Percentiles rank a stretch among this genome's conserved stretches.
Evolutionary conservation across 2,113 vertebrate genomes (phyloP).

Genomic region (Pangasianodon gigas): DNA sequence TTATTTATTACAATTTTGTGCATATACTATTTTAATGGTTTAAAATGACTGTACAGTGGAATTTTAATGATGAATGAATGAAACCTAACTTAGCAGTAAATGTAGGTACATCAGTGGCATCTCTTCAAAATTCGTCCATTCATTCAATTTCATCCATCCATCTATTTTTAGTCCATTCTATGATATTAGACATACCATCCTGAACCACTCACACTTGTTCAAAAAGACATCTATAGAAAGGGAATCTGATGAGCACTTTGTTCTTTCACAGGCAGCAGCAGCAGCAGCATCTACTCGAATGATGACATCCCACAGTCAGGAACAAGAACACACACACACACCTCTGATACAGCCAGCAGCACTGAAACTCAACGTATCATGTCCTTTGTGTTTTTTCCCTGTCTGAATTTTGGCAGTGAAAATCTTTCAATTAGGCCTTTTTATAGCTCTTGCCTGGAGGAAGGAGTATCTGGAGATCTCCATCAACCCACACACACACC

Average conservation of each 20-base stretch:
- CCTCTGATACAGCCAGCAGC: conserved; percentile 27
- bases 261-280: conserved; percentile 30
- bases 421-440: conserved; percentile 52
- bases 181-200: not conserved
- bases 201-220: conserved; percentile 12
- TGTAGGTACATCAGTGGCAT: not conserved
- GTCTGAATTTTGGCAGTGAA: conserved; percentile 36
- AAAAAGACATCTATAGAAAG: conserved; percentile 12
- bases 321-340: conserved; percentile 46
- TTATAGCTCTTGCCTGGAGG: conserved; percentile 44
- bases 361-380: conserved; percentile 23
- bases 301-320: conserved; percentile 2
- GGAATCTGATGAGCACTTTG: conserved; percentile 37
- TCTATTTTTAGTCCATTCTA: not conserved
- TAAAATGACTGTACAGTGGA: not conserved
- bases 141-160: not conserved
- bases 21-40: not conserved
- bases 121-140: not conserved
- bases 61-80: not conserved
- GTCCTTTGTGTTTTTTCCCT: conserved; percentile 26
- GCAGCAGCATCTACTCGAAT: conserved; percentile 19
- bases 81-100: not conserved
- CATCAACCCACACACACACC: conserved; percentile 23
- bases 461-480: conserved; percentile 30
- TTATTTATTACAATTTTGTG: conserved; percentile 4